Base-by-base conservation (phyloP, 2,888 invertebrate genomes). In the Drosophila fungiperda region DNA sequence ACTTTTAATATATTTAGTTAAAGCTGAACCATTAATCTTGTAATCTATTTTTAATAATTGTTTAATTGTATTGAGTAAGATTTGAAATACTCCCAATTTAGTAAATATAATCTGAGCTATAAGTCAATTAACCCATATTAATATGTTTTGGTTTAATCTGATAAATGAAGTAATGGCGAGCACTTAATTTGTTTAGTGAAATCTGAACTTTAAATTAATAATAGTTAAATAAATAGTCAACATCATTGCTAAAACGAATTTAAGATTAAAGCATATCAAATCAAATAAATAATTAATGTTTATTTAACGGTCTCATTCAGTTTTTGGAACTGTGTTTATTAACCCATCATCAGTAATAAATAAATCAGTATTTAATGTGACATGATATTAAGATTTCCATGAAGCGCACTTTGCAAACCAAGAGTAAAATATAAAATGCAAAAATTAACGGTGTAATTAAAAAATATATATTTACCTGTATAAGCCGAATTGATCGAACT, bases 401-500 rank as follows among this genome's bases (percentile, higher is more conserved):
- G 70, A 64, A 73, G 73, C 68, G 75, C 76, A 78, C 67, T 76
- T 20, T 32, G 48, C 64, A 54, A 65, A 66, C 70, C 83, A 79
- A 72, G 52, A 68, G 55, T 54, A 55, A 38, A 23, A 67, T 23
- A 71, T 73, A 68, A 77, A 76, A 75, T 63, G 68, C 54, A 65
- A 76, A 63, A 66, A 76, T 59, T 59, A 70, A 68, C 61, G 33
- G 52, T 52, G 36, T 45, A 59, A 64, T 50, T 48, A 62, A 65
- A 54, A 38, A 15, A 74, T 26, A 38, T 33, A 23, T 83, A 82
- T 68, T 91, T 91, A 92, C 92, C 92, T 92, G 92, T 90, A 32
- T 89, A 92, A 73, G 91, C 87, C 64, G 92, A 92, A 89, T 92
- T 92, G 71, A 91, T 90, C 75, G 92, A 92, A 83, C 91, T 92